Conservation (phyloP, 2,888 invertebrate species). For the Coecobrya sp. region DNA sequence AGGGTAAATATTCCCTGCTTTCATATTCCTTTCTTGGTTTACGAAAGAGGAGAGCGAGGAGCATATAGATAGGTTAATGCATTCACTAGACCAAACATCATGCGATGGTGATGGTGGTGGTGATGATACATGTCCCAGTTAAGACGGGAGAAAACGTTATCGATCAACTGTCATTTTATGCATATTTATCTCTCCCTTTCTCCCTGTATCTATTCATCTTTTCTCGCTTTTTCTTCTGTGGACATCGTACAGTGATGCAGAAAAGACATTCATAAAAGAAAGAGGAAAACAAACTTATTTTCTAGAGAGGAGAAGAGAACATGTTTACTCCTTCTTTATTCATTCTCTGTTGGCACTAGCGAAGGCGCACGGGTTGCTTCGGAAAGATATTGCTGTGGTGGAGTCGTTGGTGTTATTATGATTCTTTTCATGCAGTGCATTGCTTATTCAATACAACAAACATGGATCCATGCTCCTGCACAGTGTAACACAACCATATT, state of each 20-base stretch:
- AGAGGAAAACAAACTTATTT: no score
- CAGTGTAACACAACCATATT: neutral
- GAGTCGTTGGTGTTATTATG: neutral
- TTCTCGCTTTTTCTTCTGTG: no score
- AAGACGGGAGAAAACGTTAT: conserved; percentile 4
- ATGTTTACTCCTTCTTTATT: no score
- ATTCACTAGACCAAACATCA: no score
- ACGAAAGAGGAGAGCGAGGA: neutral
- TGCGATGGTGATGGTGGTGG: no score
- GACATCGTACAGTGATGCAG: no score
- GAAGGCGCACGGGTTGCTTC: neutral
- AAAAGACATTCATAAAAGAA: no score
- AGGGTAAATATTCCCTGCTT: neutral
- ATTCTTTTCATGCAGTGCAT: neutral
- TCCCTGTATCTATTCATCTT: neutral
- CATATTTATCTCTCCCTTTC: neutral
- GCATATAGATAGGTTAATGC: neutral
- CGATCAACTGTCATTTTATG: conserved; percentile 58
- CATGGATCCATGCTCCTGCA: neutral
- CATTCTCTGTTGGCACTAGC: no score
- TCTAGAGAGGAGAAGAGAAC: no score
- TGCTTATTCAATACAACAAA: neutral
- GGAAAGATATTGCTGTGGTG: neutral
- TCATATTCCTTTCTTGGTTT: neutral
- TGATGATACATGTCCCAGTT: neutral